phyloP scores from a whole-genome alignment of 2,888 invertebrate genomes.

The Eupithecia subfuscata region DNA sequence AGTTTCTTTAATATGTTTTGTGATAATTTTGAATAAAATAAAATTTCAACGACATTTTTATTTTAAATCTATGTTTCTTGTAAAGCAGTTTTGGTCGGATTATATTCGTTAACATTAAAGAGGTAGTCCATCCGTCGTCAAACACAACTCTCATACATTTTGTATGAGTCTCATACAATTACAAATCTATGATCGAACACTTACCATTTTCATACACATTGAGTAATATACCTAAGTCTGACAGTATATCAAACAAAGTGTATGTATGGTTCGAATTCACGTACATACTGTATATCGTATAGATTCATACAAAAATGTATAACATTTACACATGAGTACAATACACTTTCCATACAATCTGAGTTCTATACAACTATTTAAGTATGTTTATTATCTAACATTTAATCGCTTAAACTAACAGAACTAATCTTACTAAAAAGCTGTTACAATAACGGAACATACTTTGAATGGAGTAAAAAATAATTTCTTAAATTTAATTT shows the following conservation, averaged over 20 bases:
- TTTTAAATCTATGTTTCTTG: slow-evolving; percentile 11
- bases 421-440: slow-evolving; percentile 22
- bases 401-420: slow-evolving; percentile 14
- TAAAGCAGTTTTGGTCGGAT: slow-evolving; percentile 38
- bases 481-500: background rate
- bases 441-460: slow-evolving; percentile 13
- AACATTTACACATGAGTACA: slow-evolving; percentile 9
- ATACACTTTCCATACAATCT: slow-evolving; percentile 12
- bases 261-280: background rate
- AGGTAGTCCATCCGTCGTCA: slow-evolving; percentile 32
- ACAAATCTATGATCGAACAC: background rate
- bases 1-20: background rate
- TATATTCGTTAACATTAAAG: slow-evolving; percentile 30
- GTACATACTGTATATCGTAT: background rate
- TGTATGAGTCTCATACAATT: slow-evolving; percentile 5
- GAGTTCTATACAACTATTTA: slow-evolving; percentile 4
- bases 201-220: background rate
- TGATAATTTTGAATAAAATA: background rate
- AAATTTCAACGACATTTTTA: slow-evolving; percentile 24
- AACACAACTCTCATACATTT: slow-evolving; percentile 14
- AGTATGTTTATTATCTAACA: slow-evolving; percentile 19
- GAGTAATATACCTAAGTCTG: background rate
- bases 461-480: background rate
- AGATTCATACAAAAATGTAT: slow-evolving; percentile 2
- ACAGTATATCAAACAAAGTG: background rate